Conservation (phyloP, 2,113 vertebrate genomes). For the Saguinus imperator region DNA sequence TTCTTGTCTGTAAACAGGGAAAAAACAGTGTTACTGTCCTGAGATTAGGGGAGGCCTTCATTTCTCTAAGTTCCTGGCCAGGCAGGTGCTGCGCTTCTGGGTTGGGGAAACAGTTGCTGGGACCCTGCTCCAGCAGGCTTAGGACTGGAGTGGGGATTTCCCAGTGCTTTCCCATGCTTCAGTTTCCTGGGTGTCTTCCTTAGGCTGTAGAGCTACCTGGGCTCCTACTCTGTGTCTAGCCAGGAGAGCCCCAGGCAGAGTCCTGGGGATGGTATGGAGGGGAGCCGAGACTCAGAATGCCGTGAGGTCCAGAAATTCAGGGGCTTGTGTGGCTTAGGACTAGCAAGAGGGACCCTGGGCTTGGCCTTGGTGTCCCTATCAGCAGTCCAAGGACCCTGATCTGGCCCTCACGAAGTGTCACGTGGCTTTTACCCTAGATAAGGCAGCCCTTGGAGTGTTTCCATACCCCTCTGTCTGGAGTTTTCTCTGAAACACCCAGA, state of each 20-base stretch:
- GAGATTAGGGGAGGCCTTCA: not conserved
- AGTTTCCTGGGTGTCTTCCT: not conserved
- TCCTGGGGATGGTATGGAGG: too few relatives aligned
- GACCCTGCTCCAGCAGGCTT: not conserved
- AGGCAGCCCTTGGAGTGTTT: accelerated
- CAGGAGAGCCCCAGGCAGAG: not conserved
- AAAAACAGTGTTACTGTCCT: not conserved
- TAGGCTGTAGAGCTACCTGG: not conserved
- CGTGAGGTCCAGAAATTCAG: not conserved
- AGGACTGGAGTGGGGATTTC: not conserved
- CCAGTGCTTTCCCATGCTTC: not conserved
- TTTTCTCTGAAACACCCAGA: constrained; percentile 32
- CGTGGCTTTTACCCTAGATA: not conserved
- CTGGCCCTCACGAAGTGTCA: not conserved
- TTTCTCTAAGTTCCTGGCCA: not conserved
- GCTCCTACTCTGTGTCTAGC: not conserved
- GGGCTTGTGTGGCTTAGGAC: not conserved
- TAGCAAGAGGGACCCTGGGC: not conserved
- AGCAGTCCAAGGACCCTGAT: not conserved
- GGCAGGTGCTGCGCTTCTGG: not conserved
- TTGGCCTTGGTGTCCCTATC: not conserved
- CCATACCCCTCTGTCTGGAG: accelerated
- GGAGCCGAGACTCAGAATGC: not conserved
- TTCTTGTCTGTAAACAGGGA: not conserved
- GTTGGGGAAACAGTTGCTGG: too few relatives aligned